Conservation (phyloP, 1,140 invertebrate species). For the Drosophila pseudoobscura region DNA sequence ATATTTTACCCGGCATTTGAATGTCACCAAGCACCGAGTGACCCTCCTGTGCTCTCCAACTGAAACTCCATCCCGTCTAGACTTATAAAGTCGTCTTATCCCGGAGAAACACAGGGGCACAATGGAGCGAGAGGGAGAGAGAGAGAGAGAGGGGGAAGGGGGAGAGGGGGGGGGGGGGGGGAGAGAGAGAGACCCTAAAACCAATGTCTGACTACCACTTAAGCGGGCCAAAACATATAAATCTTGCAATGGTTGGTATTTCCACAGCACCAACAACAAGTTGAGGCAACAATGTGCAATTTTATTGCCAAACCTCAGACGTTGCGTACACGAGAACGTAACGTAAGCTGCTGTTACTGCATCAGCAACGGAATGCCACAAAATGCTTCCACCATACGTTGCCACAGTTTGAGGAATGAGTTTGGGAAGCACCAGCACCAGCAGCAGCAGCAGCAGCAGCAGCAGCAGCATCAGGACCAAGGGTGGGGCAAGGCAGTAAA, state of each 20-base stretch:
- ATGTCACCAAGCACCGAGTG: constrained; percentile 58
- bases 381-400: constrained; percentile 66
- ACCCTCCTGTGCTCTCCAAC: not conserved
- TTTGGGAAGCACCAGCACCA: not conserved
- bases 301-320: constrained; percentile 79
- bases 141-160: too few relatives aligned
- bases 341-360: constrained; percentile 59
- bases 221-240: constrained; percentile 76
- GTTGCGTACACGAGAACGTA: constrained; percentile 68
- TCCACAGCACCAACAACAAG: constrained; percentile 43
- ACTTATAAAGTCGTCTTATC: constrained; percentile 73
- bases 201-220: constrained; percentile 79
- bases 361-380: constrained; percentile 56
- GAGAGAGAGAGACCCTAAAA: constrained; percentile 38
- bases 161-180: too few relatives aligned
- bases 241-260: constrained; percentile 77
- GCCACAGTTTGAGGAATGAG: constrained; percentile 52
- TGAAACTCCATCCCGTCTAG: constrained; percentile 51
- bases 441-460: not conserved
- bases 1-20: constrained; percentile 66
- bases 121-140: not conserved
- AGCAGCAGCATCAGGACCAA: too few relatives aligned
- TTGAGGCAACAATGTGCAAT: constrained; percentile 70
- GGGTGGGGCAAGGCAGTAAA: constrained; percentile 20
- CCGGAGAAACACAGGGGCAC: constrained; percentile 3